These are phyloP conservation scores for Bruchidius siliquastri DNA, from an alignment of 2,888 invertebrate species.

Conservation along the genomic window DNA sequence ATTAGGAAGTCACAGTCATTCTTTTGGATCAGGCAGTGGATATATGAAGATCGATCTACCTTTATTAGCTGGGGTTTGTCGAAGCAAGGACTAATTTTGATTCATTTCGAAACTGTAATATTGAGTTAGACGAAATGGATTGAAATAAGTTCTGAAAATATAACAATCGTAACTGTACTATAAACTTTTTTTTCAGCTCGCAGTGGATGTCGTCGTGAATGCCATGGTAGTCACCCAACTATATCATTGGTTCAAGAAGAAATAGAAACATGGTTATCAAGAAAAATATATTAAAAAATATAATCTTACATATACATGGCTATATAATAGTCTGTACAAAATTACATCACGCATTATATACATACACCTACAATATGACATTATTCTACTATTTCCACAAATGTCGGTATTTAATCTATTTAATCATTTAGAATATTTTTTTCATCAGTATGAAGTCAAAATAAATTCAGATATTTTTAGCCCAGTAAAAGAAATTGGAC, in stretches of 20 bases:
- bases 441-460: no score
- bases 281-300: neutral
- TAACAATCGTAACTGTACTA: no score
- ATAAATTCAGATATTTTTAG: no score
- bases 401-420: no score
- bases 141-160: no score
- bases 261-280: neutral
- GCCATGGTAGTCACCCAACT: conserved; percentile 17
- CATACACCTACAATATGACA: neutral
- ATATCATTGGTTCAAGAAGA: conserved; percentile 4
- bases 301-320: neutral
- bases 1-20: neutral
- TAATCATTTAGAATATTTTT: no score
- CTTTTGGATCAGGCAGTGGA: conserved; percentile 13
- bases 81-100: neutral
- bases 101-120: no score
- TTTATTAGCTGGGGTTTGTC: neutral
- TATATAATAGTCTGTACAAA: neutral
- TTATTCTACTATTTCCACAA: neutral
- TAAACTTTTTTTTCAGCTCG: conserved; percentile 12
- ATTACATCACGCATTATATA: neutral
- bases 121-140: no score
- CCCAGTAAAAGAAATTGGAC: no score
- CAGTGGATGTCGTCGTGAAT: conserved; percentile 12
- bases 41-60: neutral